Evolutionary conservation across 35 echinoderm and acorn worm species (phyloP), one percentile per base, ranked within the genome.

Genomic region (Stichopus chloronotus): DNA sequence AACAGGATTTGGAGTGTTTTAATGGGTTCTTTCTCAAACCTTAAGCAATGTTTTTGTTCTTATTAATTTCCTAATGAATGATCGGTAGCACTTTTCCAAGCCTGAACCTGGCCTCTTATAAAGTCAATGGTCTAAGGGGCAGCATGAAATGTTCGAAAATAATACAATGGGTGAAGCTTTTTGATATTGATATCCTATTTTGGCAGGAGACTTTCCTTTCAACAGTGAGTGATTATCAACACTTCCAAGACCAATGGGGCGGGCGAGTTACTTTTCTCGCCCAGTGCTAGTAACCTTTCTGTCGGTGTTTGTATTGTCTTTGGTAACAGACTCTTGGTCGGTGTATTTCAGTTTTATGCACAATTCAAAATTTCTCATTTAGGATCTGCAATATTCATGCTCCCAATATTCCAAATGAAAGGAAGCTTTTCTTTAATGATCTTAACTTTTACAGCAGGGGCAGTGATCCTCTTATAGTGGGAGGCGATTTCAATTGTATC

Each of bases 111-210:
- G 74, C 74, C 19, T 78, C 74, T 7, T 78, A 78, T 78, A 78
- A 78, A 9, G 74, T 78, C 7, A 78, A 78, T 78, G 19, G 74
- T 19, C 7, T 78, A 78, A 78, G 74, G 74, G 74, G n/a, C 74
- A 78, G n/a, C 7, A n/a, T 78, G 19, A 78, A 78, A 78, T 78
- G 74, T 78, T 78, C 74, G 74, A 78, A 78, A 78, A 78, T 78
- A 9, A n/a, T 78, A 78, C 74, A 78, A n/a, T 78, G 74, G 74
- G 74, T 7, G 7, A 78, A 78, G 74, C 74, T 25, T 20, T 78
- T 78, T 25, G n/a, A 25, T 78, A n/a, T 25, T 78, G 74, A 78
- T 25, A 78, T 78, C 74, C 59, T 61, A 61, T 13, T 61, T 61
- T 13, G 6, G 59, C 59, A 61, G 59, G 59, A 61, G 59, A 61